Base-by-base conservation (phyloP, 1,140 invertebrate genomes). In the Cydia amplana region DNA sequence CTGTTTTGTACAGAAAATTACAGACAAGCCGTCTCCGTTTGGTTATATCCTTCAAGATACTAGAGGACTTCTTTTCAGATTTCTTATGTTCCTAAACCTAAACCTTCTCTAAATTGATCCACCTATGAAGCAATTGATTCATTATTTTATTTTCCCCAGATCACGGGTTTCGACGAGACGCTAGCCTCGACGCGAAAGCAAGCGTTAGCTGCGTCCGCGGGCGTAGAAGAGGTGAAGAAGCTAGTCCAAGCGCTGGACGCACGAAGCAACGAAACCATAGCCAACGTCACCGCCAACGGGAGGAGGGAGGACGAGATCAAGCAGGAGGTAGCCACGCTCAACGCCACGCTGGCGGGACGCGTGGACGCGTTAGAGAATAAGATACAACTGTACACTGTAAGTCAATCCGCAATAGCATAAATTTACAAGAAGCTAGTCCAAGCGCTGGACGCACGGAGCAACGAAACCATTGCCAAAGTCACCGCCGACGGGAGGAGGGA, bases 391-490 rank as follows among this genome's bases (percentile, higher is more conserved):
- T 83, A 87, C 32, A 88, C 77, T 70, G 90, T 91, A 79, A 90
- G 84, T 79, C 7, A 10, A 20, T 23, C 2, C 3, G 9, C 18
- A n/a, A n/a, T n/a, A n/a, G n/a, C n/a, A n/a, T n/a, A n/a, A n/a
- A n/a, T n/a, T n/a, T n/a, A n/a, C 14, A 86, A 82, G 55, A 83
- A 80, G 5, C 73, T 85, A 5, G 77, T 92, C 0, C 84, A 88
- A 9, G 83, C 88, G 51, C 74, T 92, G 4, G 87, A 90, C 25
- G 82, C 80, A 4, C 86, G 79, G 28, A 84, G 85, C 5, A 91
- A 92, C 72, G 88, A 92, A 20, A 92, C 90, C 1, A 85, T 88
- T 28, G 85, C 87, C 23, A 91, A 89, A 65, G 78, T 91, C 4
- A 82, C 86, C 1, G 83, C 78, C 0, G 85, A 77, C 49, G 73